Conservation (phyloP, 1,140 invertebrate genomes). For the Eufriesea mexicana region DNA sequence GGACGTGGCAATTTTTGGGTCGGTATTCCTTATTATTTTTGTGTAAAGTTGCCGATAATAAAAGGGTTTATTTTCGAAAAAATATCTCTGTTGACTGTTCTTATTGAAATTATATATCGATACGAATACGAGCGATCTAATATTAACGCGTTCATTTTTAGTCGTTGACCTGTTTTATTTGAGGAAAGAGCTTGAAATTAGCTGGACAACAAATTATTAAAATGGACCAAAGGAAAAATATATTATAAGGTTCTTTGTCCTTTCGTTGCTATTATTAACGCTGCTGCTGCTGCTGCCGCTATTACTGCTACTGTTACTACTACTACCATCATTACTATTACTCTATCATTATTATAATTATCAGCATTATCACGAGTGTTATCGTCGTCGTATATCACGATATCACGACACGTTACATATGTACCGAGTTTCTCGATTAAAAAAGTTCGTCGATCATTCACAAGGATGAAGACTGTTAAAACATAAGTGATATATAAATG, state of each 20-base stretch:
- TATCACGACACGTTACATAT: background rate
- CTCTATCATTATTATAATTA: background rate
- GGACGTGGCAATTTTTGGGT: constrained; percentile 10
- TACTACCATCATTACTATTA: background rate
- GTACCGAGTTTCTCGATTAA: background rate
- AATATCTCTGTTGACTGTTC: constrained; percentile 17
- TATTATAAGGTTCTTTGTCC: background rate
- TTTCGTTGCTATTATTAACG: background rate
- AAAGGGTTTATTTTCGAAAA: constrained; percentile 34
- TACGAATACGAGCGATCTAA: background rate
- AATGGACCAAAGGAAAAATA: constrained; percentile 8
- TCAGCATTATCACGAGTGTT: background rate
- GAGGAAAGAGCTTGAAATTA: background rate
- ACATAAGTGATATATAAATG: background rate
- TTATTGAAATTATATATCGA: constrained; percentile 26
- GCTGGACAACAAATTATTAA: constrained; percentile 7
- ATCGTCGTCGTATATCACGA: background rate
- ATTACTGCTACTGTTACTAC: background rate
- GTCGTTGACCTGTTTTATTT: background rate
- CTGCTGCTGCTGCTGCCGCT: background rate
- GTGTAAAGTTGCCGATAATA: constrained; percentile 18
- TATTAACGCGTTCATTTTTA: background rate
- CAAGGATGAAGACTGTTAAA: constrained; percentile 16
- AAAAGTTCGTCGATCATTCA: background rate
- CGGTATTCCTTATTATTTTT: constrained; percentile 26